Evolutionary conservation across 2,888 invertebrate species (phyloP), one percentile per base, ranked within the genome.

Genomic region (Tachina grossa): DNA sequence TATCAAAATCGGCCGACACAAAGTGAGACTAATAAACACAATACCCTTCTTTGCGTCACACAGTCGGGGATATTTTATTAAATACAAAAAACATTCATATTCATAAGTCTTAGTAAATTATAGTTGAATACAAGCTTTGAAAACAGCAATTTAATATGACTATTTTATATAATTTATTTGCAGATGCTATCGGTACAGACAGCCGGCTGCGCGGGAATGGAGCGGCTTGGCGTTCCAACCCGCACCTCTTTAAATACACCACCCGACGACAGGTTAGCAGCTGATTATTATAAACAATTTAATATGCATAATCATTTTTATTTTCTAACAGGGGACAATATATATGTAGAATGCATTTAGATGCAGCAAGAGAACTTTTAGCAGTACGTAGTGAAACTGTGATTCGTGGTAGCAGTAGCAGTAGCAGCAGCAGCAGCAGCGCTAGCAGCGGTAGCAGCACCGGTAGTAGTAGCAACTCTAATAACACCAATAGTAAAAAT

Each of bases 171-270:
- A 11, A 65, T 80, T 66, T 59, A 63, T 3, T 90, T 94, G 90
- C 94, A 95, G 95, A 95, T 95, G 95, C 95, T 95, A 94, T 95
- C 95, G 94, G 95, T 95, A 93, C 95, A 95, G 94, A 94, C 95
- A 93, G 94, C 95, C 94, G 95, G 95, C 94, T 95, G 94, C 94
- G 95, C 95, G 94, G 95, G 95, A 94, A 95, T 95, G 95, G 95
- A 95, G 94, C 94, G 95, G 94, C 94, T 95, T 92, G 93, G 93
- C 93, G 93, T 93, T 93, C 93, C 93, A 91, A 92, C 92, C 92
- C 92, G 93, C 93, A 93, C 92, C 90, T 91, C 93, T 89, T 90
- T 93, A 89, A 93, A 92, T 91, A 91, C 93, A 91, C 92, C 92
- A 88, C 91, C 92, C 87, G 93, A 93, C 89, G 93, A 93, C 85